Conservation (phyloP, 2,797 vertebrate species). For the Phalanger gymnotis region DNA sequence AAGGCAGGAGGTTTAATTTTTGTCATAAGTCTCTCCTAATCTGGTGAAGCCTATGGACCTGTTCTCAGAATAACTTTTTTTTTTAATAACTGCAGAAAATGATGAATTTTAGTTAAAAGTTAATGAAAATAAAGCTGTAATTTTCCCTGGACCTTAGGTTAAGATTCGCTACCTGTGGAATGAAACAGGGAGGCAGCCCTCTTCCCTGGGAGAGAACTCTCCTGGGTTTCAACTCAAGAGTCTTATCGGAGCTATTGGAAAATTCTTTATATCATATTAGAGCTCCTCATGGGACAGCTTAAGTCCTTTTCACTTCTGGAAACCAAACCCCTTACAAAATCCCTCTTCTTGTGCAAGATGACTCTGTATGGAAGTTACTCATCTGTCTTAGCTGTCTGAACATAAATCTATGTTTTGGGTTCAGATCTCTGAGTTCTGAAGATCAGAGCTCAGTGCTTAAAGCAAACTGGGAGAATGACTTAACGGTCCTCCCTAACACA, state of each 20-base stretch:
- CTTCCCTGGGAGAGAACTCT: not conserved
- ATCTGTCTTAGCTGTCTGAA: not conserved
- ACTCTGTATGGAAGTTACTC: not conserved
- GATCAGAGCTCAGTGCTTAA: not conserved
- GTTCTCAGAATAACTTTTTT: no score
- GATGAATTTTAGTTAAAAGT: no score
- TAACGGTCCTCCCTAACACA: not conserved
- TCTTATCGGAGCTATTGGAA: not conserved
- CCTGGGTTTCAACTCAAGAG: not conserved
- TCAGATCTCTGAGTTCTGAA: not conserved
- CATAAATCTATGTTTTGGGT: not conserved
- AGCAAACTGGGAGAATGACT: not conserved
- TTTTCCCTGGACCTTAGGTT: no score
- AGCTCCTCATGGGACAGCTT: not conserved
- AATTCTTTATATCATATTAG: not conserved
- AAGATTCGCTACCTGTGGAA: not conserved
- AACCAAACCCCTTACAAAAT: not conserved
- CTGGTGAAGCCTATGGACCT: no score
- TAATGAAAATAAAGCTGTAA: no score
- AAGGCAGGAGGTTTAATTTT: no score
- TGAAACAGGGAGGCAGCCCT: not conserved
- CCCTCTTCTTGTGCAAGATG: not conserved
- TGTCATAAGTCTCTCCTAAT: no score
- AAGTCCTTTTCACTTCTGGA: not conserved
- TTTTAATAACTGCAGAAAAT: no score